Evolutionary conservation across 2,797 vertebrate genomes (phyloP).

Genomic region (Lerista edwardsae): DNA sequence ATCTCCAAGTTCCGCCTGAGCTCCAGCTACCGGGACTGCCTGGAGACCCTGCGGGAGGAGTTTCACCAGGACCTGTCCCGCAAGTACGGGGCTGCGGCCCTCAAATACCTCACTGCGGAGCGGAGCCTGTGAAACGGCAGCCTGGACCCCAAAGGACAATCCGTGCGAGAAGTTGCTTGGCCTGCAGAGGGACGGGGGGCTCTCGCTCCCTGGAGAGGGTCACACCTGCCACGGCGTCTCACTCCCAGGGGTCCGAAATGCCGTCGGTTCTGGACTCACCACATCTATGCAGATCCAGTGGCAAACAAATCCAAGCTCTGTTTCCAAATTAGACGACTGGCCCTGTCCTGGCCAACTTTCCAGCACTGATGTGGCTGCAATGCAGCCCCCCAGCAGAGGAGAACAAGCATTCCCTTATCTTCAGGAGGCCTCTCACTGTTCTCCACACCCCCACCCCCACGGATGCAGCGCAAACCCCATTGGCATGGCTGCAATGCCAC

Average conservation of each 20-base stretch:
- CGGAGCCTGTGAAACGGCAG: constrained; percentile 70
- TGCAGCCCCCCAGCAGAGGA: no score
- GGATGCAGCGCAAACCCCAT: no score
- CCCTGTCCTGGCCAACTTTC: no score
- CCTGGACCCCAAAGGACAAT: constrained; percentile 6
- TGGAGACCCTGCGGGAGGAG: constrained; percentile 90
- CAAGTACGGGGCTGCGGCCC: constrained; percentile 89
- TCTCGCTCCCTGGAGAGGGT: background rate
- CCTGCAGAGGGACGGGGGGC: fast-evolving
- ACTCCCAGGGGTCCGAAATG: background rate
- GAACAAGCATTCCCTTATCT: no score
- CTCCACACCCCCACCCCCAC: no score
- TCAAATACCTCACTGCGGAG: constrained; percentile 95
- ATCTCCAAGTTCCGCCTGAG: constrained; percentile 95
- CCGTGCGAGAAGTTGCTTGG: background rate
- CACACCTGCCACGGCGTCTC: fast-evolving
- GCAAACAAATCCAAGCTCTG: background rate
- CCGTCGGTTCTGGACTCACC: background rate
- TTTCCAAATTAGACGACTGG: background rate
- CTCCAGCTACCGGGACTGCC: constrained; percentile 87
- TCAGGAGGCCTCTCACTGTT: no score
- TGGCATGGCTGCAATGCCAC: no score
- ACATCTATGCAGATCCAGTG: background rate
- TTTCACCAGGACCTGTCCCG: constrained; percentile 97
- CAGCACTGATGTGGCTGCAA: no score